Conservation (phyloP, 2,797 vertebrate species). For the Lophius americanus region DNA sequence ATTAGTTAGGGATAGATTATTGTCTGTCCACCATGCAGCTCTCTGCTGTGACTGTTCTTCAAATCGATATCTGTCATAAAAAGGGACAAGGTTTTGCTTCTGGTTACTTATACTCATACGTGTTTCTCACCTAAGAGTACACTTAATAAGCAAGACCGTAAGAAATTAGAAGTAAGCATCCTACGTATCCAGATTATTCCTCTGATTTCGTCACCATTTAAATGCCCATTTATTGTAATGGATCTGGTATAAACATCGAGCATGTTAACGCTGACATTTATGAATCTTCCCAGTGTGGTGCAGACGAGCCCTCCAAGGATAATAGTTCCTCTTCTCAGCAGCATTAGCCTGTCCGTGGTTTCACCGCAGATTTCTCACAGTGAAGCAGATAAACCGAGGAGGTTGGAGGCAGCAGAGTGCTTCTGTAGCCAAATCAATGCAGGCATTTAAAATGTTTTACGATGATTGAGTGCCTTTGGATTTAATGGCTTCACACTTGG, state of each 20-base stretch:
- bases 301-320: slow-evolving; percentile 7
- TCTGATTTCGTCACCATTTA: background rate
- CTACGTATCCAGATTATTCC: background rate
- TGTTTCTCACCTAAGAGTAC: no score
- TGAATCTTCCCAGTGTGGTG: background rate
- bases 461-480: slow-evolving; percentile 38
- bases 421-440: slow-evolving; percentile 41
- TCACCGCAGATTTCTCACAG: slow-evolving; percentile 24
- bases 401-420: slow-evolving; percentile 16
- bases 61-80: background rate
- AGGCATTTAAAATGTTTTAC: slow-evolving; percentile 51
- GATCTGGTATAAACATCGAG: background rate
- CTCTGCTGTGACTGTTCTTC: background rate
- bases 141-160: no score
- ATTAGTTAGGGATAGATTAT: no score
- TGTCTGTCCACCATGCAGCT: background rate
- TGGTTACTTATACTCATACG: background rate
- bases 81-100: background rate
- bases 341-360: slow-evolving; percentile 13
- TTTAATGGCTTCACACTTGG: slow-evolving; percentile 46
- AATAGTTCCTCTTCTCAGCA: slow-evolving; percentile 28
- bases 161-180: background rate
- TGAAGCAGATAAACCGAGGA: slow-evolving; percentile 22
- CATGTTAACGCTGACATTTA: slow-evolving; percentile 16
- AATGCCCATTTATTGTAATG: background rate